Conservation (phyloP, 1,140 invertebrate species). For the Drosophila kanapiae region DNA sequence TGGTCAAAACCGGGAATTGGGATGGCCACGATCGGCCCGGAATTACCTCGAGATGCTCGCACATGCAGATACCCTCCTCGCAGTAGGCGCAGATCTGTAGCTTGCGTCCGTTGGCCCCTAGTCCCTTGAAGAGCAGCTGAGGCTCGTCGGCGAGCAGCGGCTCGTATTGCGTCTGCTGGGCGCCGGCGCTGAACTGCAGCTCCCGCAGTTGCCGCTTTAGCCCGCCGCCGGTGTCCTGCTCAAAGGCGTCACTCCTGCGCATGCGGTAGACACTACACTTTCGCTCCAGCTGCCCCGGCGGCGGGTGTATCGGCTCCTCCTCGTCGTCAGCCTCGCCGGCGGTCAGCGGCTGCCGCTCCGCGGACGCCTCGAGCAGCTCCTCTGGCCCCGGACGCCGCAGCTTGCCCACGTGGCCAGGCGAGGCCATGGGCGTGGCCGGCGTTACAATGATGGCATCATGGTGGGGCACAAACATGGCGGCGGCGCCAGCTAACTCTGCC, state of each 20-base stretch:
- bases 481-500: constrained; percentile 57
- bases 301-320: constrained; percentile 69
- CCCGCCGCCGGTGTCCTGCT: constrained; percentile 43
- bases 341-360: constrained; percentile 68
- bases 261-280: constrained; percentile 85
- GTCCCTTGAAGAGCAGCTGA: constrained; percentile 76
- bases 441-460: constrained; percentile 85
- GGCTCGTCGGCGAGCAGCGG: constrained; percentile 79
- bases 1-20: not conserved
- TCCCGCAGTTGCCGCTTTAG: constrained; percentile 76
- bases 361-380: constrained; percentile 53
- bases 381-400: constrained; percentile 58
- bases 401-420: constrained; percentile 77
- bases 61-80: constrained; percentile 84
- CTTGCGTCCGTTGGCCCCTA: constrained; percentile 69
- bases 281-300: constrained; percentile 73
- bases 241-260: constrained; percentile 76
- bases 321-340: constrained; percentile 63
- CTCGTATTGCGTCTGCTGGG: constrained; percentile 77
- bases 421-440: constrained; percentile 85
- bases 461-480: constrained; percentile 62
- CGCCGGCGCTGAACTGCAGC: constrained; percentile 65
- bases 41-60: constrained; percentile 85
- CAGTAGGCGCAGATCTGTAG: constrained; percentile 81
- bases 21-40: constrained; percentile 3